A percentile compares a stretch with the other conserved stretches of the same genome.
phyloP scores from a whole-genome alignment of 2,113 vertebrate genomes.

The Psettodes erumei region DNA sequence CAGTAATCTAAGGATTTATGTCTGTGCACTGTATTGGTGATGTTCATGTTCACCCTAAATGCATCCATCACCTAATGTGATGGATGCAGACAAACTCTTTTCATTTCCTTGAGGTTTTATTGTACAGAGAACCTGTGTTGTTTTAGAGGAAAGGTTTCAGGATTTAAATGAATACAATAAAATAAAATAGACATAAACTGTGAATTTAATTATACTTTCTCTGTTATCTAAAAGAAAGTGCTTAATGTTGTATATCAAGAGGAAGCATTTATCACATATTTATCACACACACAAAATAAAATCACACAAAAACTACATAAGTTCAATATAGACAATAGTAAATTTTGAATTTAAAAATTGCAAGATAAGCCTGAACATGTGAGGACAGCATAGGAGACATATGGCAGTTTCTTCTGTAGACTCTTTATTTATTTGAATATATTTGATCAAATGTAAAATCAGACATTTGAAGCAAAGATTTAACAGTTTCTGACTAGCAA shows the following conservation, averaged over 20 bases:
- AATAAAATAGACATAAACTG: neutral
- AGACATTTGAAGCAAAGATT: constrained; percentile 97
- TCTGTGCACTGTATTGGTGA: no score
- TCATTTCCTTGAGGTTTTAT: neutral
- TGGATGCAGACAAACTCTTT: neutral
- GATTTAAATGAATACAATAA: neutral
- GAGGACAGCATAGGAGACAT: constrained; percentile 77
- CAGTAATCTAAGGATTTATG: no score
- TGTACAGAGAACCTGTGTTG: neutral
- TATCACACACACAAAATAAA: constrained; percentile 1
- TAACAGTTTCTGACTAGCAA: constrained; percentile 98
- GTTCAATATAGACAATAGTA: neutral
- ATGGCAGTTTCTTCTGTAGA: constrained; percentile 93
- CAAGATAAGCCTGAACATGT: neutral
- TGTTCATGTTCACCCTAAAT: neutral
- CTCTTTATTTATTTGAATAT: constrained; percentile 93
- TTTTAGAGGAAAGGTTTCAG: neutral
- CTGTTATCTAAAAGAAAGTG: neutral
- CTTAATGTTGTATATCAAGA: neutral
- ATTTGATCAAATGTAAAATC: constrained; percentile 98
- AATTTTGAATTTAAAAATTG: neutral
- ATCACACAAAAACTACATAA: neutral
- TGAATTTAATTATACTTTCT: no score
- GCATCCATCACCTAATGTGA: no score
- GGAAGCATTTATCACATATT: constrained; percentile 44